Evolutionary conservation across 2,113 vertebrate genomes (phyloP).

Genomic region (Pteropus alecto): DNA sequence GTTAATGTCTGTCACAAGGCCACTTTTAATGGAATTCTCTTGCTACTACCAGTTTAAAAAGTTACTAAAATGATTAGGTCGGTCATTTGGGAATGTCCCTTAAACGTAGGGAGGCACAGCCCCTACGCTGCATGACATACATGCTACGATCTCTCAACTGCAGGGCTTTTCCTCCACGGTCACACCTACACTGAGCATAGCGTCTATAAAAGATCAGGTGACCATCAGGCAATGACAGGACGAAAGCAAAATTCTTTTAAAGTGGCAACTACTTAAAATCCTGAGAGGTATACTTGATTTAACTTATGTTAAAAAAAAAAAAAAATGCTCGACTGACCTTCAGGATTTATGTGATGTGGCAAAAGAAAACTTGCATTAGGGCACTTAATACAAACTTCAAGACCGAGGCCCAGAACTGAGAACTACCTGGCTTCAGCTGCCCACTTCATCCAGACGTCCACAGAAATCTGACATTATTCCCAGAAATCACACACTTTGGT

Average conservation of each 20-base stretch:
- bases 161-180: neutral
- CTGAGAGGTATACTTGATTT: conserved; percentile 27
- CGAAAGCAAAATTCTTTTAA: neutral
- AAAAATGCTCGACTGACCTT: neutral
- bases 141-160: neutral
- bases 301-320: neutral
- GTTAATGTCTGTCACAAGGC: neutral
- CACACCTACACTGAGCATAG: neutral
- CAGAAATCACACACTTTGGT: conserved; percentile 56
- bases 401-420: neutral
- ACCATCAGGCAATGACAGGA: neutral
- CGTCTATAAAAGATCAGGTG: neutral
- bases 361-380: conserved; percentile 8
- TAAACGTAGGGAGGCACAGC: neutral
- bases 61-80: neutral
- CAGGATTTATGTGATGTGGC: neutral
- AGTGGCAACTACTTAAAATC: neutral
- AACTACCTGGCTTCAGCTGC: neutral
- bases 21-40: neutral
- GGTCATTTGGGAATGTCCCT: neutral
- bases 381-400: neutral
- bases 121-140: neutral
- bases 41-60: neutral
- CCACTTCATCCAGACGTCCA: neutral
- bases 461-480: neutral